Evolutionary conservation across 2,888 invertebrate species (phyloP).

Genomic region (Rhagium mordax): DNA sequence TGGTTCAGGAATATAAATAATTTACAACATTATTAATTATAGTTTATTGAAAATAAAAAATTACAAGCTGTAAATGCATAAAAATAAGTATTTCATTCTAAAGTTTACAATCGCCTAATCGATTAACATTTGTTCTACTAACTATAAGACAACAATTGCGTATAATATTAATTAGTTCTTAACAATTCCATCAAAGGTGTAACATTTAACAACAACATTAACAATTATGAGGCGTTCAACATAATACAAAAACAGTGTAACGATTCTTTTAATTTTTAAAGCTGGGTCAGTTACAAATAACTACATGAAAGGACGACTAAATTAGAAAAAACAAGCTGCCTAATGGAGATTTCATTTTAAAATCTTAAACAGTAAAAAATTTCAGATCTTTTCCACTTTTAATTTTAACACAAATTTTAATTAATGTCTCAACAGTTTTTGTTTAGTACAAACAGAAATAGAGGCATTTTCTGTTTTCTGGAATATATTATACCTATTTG

Average conservation of each 20-base stretch:
- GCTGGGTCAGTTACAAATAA: constrained; percentile 1
- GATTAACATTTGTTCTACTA: constrained; percentile 36
- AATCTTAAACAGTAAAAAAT: background rate
- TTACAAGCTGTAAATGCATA: constrained; percentile 52
- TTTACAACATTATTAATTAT: constrained; percentile 11
- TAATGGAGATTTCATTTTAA: background rate
- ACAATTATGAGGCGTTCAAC: constrained; percentile 36
- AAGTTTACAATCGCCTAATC: constrained; percentile 20
- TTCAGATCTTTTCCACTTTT: background rate
- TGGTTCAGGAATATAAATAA: constrained; percentile 16
- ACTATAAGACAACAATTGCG: constrained; percentile 41
- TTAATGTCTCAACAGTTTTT: too few species aligned
- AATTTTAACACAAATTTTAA: too few species aligned
- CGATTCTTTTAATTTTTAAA: constrained; percentile 14
- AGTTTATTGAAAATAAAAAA: constrained; percentile 50
- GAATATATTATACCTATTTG: too few species aligned
- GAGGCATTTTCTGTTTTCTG: too few species aligned
- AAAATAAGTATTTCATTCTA: constrained; percentile 43
- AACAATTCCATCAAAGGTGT: constrained; percentile 38
- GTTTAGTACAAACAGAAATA: too few species aligned
- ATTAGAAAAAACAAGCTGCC: constrained; percentile 18
- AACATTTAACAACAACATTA: constrained; percentile 48
- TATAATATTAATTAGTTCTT: constrained; percentile 22
- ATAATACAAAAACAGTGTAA: constrained; percentile 18
- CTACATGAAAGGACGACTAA: background rate